phyloP scores from a whole-genome alignment of 2,113 vertebrate genomes.

The Philantomba maxwellii region DNA sequence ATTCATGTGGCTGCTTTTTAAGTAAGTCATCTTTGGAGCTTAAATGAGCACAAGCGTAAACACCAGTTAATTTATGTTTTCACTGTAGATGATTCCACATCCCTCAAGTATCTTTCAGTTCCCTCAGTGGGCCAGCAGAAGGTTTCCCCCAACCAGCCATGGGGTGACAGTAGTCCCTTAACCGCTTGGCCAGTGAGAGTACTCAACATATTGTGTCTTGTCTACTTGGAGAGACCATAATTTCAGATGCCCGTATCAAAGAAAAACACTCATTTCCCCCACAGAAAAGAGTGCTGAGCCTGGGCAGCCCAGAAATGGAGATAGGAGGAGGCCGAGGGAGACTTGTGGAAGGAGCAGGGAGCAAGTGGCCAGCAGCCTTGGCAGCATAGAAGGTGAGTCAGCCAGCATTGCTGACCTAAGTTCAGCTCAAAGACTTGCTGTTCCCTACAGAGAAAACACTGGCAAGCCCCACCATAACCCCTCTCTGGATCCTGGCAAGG shows the following conservation, averaged over 20 bases:
- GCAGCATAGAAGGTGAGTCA: background rate
- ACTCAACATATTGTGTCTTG: background rate
- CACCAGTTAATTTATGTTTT: conserved; percentile 70
- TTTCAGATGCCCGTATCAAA: background rate
- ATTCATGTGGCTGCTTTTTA: conserved; percentile 67
- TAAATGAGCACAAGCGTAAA: conserved; percentile 71
- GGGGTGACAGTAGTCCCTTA: background rate
- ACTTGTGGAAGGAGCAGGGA: background rate
- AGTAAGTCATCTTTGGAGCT: conserved; percentile 65
- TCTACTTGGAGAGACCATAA: background rate
- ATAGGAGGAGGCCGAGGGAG: background rate
- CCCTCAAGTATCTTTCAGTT: conserved; percentile 43
- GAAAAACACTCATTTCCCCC: background rate
- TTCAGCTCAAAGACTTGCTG: background rate
- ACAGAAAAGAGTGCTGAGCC: background rate
- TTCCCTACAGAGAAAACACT: background rate
- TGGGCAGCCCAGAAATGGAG: background rate
- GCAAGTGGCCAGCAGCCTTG: background rate
- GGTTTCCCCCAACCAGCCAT: background rate
- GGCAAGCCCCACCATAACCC: background rate
- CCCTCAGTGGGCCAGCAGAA: conserved; percentile 19
- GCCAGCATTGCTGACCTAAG: too few species aligned
- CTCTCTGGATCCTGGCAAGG: background rate
- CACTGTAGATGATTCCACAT: conserved; percentile 3
- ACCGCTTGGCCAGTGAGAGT: background rate